Evolutionary conservation across 1,140 invertebrate species (phyloP), one percentile per base, ranked within the genome.

Genomic region (Drosophila equinoxialis): DNA sequence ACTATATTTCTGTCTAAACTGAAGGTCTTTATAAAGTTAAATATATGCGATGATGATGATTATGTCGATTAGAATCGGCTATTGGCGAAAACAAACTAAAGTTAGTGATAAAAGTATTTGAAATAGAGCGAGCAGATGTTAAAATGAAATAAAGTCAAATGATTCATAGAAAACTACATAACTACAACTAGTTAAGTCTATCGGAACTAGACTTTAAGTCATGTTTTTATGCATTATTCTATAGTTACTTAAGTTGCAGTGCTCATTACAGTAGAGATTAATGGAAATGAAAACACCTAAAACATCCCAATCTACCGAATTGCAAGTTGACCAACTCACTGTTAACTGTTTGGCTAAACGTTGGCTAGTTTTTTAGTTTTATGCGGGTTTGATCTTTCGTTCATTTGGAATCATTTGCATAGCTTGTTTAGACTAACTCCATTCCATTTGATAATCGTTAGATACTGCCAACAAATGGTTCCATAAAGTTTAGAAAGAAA

Each of bases 391-490:
- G 48, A 65, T 54, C 30, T 42, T 14, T 45, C 13, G 30, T 33
- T 37, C 14, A 60, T 39, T 39, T 35, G 1, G 35, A 68, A 62
- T 62, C 41, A 85, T 85, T 86, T 86, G 79, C 82, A 85, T 85
- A 85, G 78, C 82, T 54, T 65, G 82, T 86, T 86, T 86, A 45
- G 33, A 69, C 71, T 63, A 26, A 69, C 75, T 78, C 65, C 65
- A 57, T 72, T 41, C 68, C 39, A 77, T 74, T 67, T 51, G 17
- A 51, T 51, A 23, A 48, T 26, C 23, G 23, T 26, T 26, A 26
- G 23, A 48, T 48, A 10, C 3, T 10, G 11, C 37, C 10, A 48
- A 51, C 45, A 62, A 37, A 76, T 71, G 55, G 66, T 77, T 61
- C 71, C 35, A 30, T 6, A 6, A 30, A 30, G 30, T 30, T 30